Conservation (phyloP, 2,797 vertebrate genomes). For the Hephaestus fuliginosus region DNA sequence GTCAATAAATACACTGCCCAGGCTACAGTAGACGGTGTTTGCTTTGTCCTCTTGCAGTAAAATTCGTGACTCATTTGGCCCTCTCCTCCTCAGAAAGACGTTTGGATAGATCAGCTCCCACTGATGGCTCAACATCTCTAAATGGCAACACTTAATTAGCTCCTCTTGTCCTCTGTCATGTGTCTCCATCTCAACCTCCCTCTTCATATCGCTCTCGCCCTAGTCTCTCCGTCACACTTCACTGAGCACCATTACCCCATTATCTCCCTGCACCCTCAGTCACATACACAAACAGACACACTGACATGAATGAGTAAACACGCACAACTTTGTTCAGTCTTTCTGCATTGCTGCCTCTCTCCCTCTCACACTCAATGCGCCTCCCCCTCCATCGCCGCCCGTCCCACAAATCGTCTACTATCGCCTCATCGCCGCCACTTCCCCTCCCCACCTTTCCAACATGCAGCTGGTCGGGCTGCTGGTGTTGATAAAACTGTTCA, state of each 20-base stretch:
- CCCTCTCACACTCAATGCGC: not conserved
- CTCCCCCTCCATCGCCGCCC: not conserved
- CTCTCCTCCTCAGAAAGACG: conserved; percentile 22
- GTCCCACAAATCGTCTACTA: conserved; percentile 48
- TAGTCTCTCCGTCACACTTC: conserved; percentile 63
- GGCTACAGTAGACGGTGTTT: not conserved
- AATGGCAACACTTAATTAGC: conserved; percentile 75
- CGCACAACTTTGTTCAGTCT: conserved; percentile 41
- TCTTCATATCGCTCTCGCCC: conserved; percentile 62
- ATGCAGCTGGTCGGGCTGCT: conserved; percentile 49
- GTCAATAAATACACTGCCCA: not conserved
- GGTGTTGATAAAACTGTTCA: conserved; percentile 62
- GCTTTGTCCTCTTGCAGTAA: conserved; percentile 16
- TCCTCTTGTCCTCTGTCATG: conserved; percentile 70
- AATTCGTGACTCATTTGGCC: conserved; percentile 23
- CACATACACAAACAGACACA: conserved; percentile 21
- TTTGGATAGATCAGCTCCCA: conserved; percentile 56
- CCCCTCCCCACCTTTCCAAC: conserved; percentile 45
- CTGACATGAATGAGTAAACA: conserved; percentile 63
- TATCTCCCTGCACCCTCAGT: conserved; percentile 57
- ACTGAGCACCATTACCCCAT: conserved; percentile 72
- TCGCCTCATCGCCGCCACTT: conserved; percentile 44
- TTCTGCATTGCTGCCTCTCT: conserved; percentile 34
- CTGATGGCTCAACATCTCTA: conserved; percentile 59
- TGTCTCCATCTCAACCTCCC: conserved; percentile 57